Conservation (phyloP, 2,797 vertebrate species). For the Tiaroga cobitis region DNA sequence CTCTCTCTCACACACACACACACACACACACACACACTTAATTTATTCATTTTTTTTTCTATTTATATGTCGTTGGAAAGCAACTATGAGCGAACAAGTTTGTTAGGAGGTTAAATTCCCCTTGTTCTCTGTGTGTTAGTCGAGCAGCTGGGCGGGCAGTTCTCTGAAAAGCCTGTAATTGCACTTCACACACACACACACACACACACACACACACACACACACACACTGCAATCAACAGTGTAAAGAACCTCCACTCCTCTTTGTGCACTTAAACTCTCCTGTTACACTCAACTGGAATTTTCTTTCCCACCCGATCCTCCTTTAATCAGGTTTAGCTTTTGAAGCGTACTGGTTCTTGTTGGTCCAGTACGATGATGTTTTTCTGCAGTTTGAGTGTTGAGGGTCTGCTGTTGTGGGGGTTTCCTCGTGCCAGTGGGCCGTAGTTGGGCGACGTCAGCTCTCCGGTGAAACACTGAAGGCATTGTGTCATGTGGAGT, state of each 20-base stretch:
- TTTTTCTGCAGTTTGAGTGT: conserved; percentile 48
- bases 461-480: conserved; percentile 74
- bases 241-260: conserved; percentile 44
- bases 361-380: background rate
- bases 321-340: conserved; percentile 48
- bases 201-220: conserved; percentile 43
- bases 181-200: conserved; percentile 54
- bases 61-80: conserved; percentile 32
- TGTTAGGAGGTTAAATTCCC: conserved; percentile 23
- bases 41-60: conserved; percentile 21
- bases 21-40: background rate
- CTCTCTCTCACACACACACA: background rate
- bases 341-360: background rate
- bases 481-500: conserved; percentile 71
- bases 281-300: conserved; percentile 26
- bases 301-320: background rate
- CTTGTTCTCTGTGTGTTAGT: conserved; percentile 56
- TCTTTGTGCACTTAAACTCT: conserved; percentile 47
- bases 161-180: conserved; percentile 82
- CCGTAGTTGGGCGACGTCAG: conserved; percentile 45
- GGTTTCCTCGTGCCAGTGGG: conserved; percentile 57
- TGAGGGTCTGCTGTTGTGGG: conserved; percentile 55
- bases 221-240: conserved; percentile 55
- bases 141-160: conserved; percentile 77
- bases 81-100: conserved; percentile 58